phyloP scores from a whole-genome alignment of 2,888 invertebrate genomes.

The Aporophyla lueneburgensis region DNA sequence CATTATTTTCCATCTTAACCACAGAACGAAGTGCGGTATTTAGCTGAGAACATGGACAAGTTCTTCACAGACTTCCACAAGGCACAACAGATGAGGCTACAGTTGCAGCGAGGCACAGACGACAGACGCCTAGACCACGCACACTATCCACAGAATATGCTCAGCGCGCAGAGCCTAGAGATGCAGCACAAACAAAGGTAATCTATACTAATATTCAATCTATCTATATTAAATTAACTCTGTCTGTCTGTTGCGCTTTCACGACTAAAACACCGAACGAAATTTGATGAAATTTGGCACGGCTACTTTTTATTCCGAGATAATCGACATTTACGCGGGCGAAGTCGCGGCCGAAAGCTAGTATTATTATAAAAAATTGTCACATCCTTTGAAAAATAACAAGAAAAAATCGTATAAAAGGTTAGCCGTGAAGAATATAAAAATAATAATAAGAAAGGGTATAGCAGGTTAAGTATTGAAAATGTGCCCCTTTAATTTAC shows the following conservation, averaged over 20 bases:
- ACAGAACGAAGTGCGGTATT: constrained; percentile 86
- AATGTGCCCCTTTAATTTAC: too few relatives aligned
- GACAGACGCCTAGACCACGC: constrained; percentile 78
- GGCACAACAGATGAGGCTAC: constrained; percentile 89
- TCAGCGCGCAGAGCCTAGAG: constrained; percentile 83
- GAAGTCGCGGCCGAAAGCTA: too few relatives aligned
- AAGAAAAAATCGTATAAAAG: neutral
- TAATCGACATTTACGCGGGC: too few relatives aligned
- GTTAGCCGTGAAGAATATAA: neutral
- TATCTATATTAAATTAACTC: too few relatives aligned
- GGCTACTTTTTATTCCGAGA: too few relatives aligned
- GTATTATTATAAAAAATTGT: neutral
- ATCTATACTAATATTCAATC: neutral
- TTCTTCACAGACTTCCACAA: constrained; percentile 94
- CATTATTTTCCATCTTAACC: neutral
- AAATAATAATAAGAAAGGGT: neutral
- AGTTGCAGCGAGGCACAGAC: constrained; percentile 81
- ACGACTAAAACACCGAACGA: too few relatives aligned
- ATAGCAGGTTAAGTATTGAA: too few relatives aligned
- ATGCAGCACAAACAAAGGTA: constrained; percentile 88
- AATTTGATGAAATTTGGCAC: too few relatives aligned
- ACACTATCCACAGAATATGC: constrained; percentile 81
- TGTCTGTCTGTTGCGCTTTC: too few relatives aligned
- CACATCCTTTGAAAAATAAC: neutral
- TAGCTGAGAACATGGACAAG: constrained; percentile 92